Conservation (phyloP, 2,113 vertebrate genomes). For the Triplophysa rosa region DNA sequence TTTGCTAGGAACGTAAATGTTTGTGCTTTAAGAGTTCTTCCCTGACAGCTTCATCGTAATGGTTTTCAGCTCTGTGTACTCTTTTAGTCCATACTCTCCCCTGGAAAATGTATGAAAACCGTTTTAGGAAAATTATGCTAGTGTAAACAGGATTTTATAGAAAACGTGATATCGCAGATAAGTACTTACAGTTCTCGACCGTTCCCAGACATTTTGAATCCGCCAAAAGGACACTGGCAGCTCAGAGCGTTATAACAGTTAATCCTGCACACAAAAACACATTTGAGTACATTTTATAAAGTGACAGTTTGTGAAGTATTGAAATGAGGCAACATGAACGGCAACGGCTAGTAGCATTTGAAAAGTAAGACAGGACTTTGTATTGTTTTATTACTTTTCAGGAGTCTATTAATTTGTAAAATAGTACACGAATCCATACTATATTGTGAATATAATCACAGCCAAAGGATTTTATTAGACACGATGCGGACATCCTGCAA, state of each 20-base stretch:
- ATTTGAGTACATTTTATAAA: constrained; percentile 9
- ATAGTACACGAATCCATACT: too few species aligned
- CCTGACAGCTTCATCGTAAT: constrained; percentile 93
- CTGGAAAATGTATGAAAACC: constrained; percentile 65
- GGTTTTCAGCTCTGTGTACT: constrained; percentile 97
- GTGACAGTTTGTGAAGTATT: neutral
- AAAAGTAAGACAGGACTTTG: too few species aligned
- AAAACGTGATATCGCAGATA: neutral
- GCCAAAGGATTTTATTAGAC: too few species aligned
- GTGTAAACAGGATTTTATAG: neutral
- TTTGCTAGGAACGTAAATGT: constrained; percentile 45
- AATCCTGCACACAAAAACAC: constrained; percentile 82
- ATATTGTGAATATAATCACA: too few species aligned
- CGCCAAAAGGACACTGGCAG: constrained; percentile 97
- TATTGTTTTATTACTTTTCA: too few species aligned
- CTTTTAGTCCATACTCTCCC: constrained; percentile 90
- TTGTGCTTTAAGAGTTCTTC: constrained; percentile 88
- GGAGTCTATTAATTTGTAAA: too few species aligned
- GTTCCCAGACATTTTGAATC: constrained; percentile 99
- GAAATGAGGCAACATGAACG: too few species aligned
- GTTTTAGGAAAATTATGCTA: neutral
- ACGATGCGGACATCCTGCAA: too few species aligned
- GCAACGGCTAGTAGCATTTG: too few species aligned
- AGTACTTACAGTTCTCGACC: constrained; percentile 98
- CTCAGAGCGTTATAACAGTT: constrained; percentile 99